Conservation (phyloP, 1,140 invertebrate genomes). For the Adoxophyes honmai region DNA sequence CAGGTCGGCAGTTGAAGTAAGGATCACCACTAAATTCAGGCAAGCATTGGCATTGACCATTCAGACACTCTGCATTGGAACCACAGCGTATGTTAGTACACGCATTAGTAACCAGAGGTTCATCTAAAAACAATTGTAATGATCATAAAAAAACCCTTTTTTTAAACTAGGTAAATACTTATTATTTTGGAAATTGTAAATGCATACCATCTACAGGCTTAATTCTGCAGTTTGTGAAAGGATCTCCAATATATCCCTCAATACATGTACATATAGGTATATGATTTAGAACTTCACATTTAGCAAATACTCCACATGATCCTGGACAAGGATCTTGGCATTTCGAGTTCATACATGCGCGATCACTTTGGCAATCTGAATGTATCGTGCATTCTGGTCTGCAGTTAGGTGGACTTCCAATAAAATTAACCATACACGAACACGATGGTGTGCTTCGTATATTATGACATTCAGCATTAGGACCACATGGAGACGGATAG, state of each 20-base stretch:
- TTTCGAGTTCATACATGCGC: conserved; percentile 81
- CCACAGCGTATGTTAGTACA: conserved; percentile 85
- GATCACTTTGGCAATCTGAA: conserved; percentile 80
- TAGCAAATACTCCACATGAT: conserved; percentile 82
- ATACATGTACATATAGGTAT: conserved; percentile 82
- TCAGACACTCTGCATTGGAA: conserved; percentile 87
- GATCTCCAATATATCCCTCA: conserved; percentile 83
- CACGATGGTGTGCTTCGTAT: conserved; percentile 80
- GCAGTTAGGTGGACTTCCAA: conserved; percentile 84
- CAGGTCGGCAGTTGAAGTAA: conserved; percentile 85
- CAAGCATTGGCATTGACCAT: conserved; percentile 80
- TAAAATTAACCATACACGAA: conserved; percentile 80
- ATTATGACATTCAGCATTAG: conserved; percentile 82
- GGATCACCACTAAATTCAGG: conserved; percentile 82
- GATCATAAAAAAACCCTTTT: too few species aligned
- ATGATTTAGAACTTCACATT: conserved; percentile 81
- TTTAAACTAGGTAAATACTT: too few species aligned
- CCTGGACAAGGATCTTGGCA: conserved; percentile 86
- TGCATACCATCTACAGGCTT: conserved; percentile 80
- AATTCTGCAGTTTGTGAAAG: conserved; percentile 81
- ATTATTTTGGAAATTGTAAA: too few species aligned
- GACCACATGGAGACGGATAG: conserved; percentile 83
- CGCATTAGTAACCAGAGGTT: conserved; percentile 73
- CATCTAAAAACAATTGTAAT: conserved; percentile 62
- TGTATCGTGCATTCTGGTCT: conserved; percentile 84